Percentiles rank a stretch among this genome's conserved stretches.
Evolutionary conservation across 1,140 invertebrate species (phyloP).

Genomic region (Solen grandis): DNA sequence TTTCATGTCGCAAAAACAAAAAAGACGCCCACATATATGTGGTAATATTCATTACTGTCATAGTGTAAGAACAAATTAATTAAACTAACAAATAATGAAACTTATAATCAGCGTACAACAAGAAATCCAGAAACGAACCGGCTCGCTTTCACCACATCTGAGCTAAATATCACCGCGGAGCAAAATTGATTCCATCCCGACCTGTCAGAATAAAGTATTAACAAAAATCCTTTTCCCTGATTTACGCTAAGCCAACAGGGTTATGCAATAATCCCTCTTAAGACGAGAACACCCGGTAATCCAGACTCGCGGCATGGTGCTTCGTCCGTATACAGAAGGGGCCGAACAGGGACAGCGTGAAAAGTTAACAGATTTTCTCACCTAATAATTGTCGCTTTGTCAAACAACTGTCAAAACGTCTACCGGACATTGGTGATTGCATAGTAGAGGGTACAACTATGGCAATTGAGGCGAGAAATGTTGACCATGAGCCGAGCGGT

Average conservation of each 20-base stretch:
- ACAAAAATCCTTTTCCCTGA: slow-evolving; percentile 17
- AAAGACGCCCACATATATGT: too few relatives aligned
- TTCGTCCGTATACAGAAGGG: slow-evolving; percentile 10
- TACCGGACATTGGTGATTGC: slow-evolving; percentile 7
- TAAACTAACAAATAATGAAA: too few relatives aligned
- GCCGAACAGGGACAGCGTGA: slow-evolving; percentile 1
- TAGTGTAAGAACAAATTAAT: too few relatives aligned
- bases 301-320: slow-evolving; percentile 5
- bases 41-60: too few relatives aligned
- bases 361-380: slow-evolving; percentile 40
- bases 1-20: too few relatives aligned
- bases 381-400: slow-evolving; percentile 38
- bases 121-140: too few relatives aligned
- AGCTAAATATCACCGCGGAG: neutral
- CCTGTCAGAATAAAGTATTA: slow-evolving; percentile 23
- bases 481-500: neutral
- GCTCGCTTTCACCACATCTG: too few relatives aligned
- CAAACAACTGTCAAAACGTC: slow-evolving; percentile 51
- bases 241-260: slow-evolving; percentile 37
- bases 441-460: neutral
- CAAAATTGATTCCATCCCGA: neutral
- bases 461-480: neutral
- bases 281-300: too few relatives aligned
- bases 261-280: too few relatives aligned
- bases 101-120: too few relatives aligned